Evolutionary conservation across 2,888 invertebrate genomes (phyloP).

Genomic region (Toxonevra muliebris): DNA sequence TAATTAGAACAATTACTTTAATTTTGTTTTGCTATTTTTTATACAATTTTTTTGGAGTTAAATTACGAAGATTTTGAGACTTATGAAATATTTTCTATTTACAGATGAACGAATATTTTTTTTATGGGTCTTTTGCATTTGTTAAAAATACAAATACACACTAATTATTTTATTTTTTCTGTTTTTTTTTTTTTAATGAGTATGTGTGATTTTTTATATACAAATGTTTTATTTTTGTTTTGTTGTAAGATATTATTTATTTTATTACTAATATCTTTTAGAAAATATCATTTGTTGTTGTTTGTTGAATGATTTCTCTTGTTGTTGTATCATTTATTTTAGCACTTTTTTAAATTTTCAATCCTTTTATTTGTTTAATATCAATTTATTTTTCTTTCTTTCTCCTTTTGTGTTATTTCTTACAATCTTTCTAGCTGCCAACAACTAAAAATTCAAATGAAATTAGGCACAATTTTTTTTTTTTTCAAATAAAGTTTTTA

Average conservation of each 20-base stretch:
- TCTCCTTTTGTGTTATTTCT: not conserved
- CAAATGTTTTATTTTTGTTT: constrained; percentile 8
- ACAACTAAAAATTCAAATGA: not conserved
- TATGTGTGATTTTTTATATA: not conserved
- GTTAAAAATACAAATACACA: constrained; percentile 16
- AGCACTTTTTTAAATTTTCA: not conserved
- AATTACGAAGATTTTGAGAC: constrained; percentile 22
- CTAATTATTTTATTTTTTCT: not conserved
- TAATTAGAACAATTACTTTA: constrained; percentile 42
- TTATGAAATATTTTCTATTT: constrained; percentile 23
- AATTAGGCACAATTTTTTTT: not conserved
- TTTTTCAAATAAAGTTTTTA: too few relatives aligned
- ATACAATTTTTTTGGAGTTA: constrained; percentile 28
- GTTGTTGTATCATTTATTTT: constrained; percentile 18
- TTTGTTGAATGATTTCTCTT: constrained; percentile 9
- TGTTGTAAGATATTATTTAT: constrained; percentile 8
- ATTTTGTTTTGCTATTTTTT: constrained; percentile 30
- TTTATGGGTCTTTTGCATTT: constrained; percentile 10
- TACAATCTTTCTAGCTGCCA: constrained; percentile 7
- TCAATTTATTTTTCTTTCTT: constrained; percentile 3
- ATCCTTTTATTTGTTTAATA: constrained; percentile 8
- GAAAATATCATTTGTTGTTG: not conserved
- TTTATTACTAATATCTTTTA: not conserved
- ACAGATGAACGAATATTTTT: not conserved
- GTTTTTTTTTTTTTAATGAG: constrained; percentile 14